Evolutionary conservation across 2,888 invertebrate genomes (phyloP).

Genomic region (Drosophila prolongata): DNA sequence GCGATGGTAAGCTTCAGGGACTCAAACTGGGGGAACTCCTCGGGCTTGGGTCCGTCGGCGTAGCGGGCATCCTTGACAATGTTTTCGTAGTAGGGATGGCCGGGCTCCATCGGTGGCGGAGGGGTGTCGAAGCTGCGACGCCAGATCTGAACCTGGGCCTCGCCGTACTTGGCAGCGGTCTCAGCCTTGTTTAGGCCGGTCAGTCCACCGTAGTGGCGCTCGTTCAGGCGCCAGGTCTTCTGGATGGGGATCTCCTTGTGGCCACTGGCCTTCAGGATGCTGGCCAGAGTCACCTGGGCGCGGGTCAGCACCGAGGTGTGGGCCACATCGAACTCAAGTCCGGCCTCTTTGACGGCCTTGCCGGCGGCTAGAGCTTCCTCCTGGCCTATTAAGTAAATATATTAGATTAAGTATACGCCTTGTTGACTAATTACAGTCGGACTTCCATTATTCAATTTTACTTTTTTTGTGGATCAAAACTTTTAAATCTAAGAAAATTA

Average conservation of each 20-base stretch:
- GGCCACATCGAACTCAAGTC: slow-evolving; percentile 91
- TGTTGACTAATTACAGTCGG: slow-evolving; percentile 5
- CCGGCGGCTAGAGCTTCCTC: slow-evolving; percentile 87
- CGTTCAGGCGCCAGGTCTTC: slow-evolving; percentile 94
- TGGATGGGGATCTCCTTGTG: slow-evolving; percentile 89
- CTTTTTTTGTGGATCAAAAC: too few relatives aligned
- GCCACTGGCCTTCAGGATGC: slow-evolving; percentile 89
- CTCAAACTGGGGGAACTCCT: slow-evolving; percentile 93
- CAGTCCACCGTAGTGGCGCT: slow-evolving; percentile 94
- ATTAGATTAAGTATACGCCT: slow-evolving; percentile 24
- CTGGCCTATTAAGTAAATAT: slow-evolving; percentile 67
- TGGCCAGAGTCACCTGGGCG: slow-evolving; percentile 90
- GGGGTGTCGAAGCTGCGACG: slow-evolving; percentile 93
- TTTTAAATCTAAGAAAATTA: too few relatives aligned
- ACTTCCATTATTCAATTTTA: not conserved
- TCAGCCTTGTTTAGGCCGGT: slow-evolving; percentile 95
- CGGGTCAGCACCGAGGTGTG: slow-evolving; percentile 93
- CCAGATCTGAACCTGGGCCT: slow-evolving; percentile 94
- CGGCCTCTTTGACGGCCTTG: slow-evolving; percentile 90
- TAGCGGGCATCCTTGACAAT: slow-evolving; percentile 93
- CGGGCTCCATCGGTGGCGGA: slow-evolving; percentile 93
- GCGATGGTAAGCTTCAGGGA: slow-evolving; percentile 93
- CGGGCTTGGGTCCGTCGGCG: slow-evolving; percentile 89
- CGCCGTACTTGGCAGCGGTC: slow-evolving; percentile 94
- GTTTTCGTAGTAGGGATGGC: slow-evolving; percentile 90